Evolutionary conservation across 1,140 invertebrate species (phyloP).

Genomic region (Musca domestica): DNA sequence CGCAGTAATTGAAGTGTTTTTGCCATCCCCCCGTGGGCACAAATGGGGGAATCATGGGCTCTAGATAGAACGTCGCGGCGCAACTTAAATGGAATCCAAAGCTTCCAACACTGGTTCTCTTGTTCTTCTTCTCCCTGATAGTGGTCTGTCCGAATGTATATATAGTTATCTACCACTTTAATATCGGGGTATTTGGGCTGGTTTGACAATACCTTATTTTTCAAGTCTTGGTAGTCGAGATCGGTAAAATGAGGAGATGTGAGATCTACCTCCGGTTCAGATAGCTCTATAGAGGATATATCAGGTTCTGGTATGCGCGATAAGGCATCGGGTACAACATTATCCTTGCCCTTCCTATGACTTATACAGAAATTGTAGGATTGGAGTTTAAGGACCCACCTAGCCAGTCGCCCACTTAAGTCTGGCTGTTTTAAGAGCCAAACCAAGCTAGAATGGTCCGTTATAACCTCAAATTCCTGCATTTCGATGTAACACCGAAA

Average conservation of each 20-base stretch:
- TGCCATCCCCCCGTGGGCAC: neutral
- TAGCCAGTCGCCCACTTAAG: no score
- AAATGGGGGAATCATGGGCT: conserved; percentile 14
- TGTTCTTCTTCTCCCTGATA: neutral
- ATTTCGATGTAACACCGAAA: no score
- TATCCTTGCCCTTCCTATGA: conserved; percentile 38
- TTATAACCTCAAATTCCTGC: no score
- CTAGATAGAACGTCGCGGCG: neutral
- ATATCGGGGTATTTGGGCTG: conserved; percentile 6
- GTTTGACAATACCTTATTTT: neutral
- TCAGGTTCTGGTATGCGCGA: conserved; percentile 5
- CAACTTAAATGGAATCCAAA: conserved; percentile 22
- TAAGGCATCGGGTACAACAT: conserved; percentile 33
- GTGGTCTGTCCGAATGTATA: conserved; percentile 24
- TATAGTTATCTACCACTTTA: neutral
- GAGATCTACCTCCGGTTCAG: neutral
- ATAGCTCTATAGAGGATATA: neutral
- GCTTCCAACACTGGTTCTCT: no score
- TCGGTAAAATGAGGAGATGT: conserved; percentile 1
- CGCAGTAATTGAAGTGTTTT: conserved; percentile 8
- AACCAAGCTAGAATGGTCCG: conserved; percentile 42
- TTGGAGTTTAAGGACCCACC: conserved; percentile 36
- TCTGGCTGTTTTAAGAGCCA: conserved; percentile 30
- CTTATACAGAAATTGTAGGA: conserved; percentile 41
- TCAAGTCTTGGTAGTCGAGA: neutral